Evolutionary conservation across 2,113 vertebrate species (phyloP).

Genomic region (Henicopernis longicauda): DNA sequence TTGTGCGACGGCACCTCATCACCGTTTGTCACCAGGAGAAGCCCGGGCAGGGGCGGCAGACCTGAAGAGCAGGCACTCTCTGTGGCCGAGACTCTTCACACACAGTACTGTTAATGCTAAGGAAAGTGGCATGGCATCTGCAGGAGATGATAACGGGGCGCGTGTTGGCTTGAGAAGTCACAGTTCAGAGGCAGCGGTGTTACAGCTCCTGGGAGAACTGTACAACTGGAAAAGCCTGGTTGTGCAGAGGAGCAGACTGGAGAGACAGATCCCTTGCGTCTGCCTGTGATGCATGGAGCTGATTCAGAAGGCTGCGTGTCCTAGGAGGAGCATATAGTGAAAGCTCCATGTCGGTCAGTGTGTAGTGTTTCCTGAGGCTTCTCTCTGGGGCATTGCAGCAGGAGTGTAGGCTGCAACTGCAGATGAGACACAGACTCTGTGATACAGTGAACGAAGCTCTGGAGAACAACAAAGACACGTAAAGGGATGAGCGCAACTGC

Average conservation of each 20-base stretch:
- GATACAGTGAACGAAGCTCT: not conserved
- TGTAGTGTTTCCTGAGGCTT: not conserved
- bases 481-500: not conserved
- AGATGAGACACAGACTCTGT: not conserved
- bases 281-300: not conserved
- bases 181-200: not conserved
- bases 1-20: accelerated
- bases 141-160: not conserved
- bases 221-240: not conserved
- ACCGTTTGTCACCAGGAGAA: not conserved
- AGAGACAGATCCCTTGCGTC: not conserved
- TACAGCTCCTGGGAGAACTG: not conserved
- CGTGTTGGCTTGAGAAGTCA: not conserved
- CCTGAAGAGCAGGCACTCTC: not conserved
- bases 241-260: not conserved
- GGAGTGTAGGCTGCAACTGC: not conserved
- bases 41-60: not conserved
- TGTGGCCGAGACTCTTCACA: not conserved
- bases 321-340: not conserved
- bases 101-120: accelerated
- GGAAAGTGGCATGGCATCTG: not conserved
- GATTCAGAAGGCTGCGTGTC: not conserved
- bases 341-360: not conserved
- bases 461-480: not conserved
- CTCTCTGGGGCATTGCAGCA: not conserved